Percentiles rank a stretch among this genome's conserved stretches.
Conservation (phyloP, 2,113 vertebrate species). For the Mormoops blainvillei region DNA sequence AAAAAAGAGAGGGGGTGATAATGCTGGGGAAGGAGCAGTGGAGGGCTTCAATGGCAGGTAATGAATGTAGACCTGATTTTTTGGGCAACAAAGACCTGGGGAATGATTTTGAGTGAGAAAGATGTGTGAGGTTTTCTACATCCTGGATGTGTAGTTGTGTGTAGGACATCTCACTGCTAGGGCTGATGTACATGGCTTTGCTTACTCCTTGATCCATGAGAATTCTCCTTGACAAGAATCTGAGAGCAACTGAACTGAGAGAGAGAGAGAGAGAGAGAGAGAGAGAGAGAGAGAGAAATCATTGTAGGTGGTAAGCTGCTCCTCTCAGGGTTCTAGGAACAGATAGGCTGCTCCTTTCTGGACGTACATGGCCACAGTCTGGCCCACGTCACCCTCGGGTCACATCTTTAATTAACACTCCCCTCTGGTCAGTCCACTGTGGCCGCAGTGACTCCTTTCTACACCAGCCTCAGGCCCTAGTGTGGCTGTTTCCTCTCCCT, state of each 20-base stretch:
- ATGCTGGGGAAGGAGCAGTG: neutral
- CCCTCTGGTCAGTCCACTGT: neutral
- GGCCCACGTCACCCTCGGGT: neutral
- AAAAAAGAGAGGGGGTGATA: no score
- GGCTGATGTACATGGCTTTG: neutral
- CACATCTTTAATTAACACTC: neutral
- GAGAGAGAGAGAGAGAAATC: neutral
- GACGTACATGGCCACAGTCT: neutral
- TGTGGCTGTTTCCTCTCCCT: neutral
- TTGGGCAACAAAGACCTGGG: fast-evolving
- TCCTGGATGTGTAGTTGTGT: neutral
- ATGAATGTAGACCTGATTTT: neutral
- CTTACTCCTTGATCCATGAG: neutral
- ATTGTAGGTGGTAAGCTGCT: neutral
- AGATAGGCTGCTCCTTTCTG: neutral
- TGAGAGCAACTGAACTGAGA: neutral
- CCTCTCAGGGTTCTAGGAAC: neutral
- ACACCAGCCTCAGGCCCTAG: no score
- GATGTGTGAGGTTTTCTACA: fast-evolving
- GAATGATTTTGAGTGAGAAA: neutral
- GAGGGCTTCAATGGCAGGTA: neutral
- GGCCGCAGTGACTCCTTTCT: neutral
- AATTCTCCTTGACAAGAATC: neutral
- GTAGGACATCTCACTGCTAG: neutral
- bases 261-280: neutral